Evolutionary conservation across 2,113 vertebrate species (phyloP), one percentile per base, ranked within the genome.

Genomic region (Platichthys stellatus): DNA sequence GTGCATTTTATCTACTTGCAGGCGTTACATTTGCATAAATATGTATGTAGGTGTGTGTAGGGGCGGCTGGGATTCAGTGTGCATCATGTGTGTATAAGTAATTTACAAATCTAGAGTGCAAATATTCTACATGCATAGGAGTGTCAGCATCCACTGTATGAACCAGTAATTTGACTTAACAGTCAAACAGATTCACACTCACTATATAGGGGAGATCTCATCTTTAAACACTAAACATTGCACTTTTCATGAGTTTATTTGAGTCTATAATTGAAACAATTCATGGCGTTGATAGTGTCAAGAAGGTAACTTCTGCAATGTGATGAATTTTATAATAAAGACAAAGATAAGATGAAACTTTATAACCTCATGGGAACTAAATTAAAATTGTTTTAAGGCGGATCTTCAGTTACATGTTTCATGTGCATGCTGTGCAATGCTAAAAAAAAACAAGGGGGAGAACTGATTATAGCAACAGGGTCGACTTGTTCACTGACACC

Each of bases 1-100:
- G 1, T 38, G 35, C 35, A 57, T 14, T 9, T 9, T 28, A 58
- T 4, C 18, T 28, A 18, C 61, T 56, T 61, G 17, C 28, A 5
- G 28, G 28, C 20, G 2, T 26, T 14, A 43, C 51, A 63, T 60
- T 23, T 72, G 38, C 51, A 77, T 53, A 53, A 53, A 12, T 73
- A 64, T 78, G 49, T 72, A n/a, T 23, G 21, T 47, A 40, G 62
- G 56, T n/a, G 54, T 58, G 28, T 28, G 23, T 14, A 31, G 31
- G 31, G 15, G 43, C 60, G 35, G 7, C 8, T 38, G 35, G 9
- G 35, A 45, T 60, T 15, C 20, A 17, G 15, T 17, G 3, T 21
- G 26, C 14, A 45, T 45, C 11, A 15, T 45, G 43, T 13, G 14
- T 13, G 43, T 13, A 2, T 4, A 51, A 20, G 49, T 51, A 20